Conservation (phyloP, 2,113 vertebrate genomes). For the Gymnogyps californianus region DNA sequence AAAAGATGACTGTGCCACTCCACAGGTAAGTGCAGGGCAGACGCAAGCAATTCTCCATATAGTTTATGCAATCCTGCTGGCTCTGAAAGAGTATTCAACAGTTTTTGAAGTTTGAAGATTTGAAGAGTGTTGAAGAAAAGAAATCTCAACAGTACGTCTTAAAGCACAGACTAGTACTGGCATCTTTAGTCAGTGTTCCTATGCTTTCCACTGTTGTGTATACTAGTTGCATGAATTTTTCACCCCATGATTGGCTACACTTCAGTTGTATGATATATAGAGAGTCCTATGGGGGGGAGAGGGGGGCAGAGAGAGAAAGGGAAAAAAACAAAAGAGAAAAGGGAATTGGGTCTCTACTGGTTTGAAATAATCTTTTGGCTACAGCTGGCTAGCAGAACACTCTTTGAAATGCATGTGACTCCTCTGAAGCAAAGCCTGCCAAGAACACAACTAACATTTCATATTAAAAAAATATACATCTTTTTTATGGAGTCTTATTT, state of each 20-base stretch:
- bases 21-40: background rate
- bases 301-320: too few relatives aligned
- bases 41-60: background rate
- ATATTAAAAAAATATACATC: constrained; percentile 13
- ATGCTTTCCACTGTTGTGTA: background rate
- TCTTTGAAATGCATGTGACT: constrained; percentile 19
- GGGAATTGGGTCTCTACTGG: background rate
- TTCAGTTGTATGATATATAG: background rate
- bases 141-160: background rate
- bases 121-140: background rate
- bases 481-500: constrained; percentile 35
- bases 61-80: background rate
- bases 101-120: background rate
- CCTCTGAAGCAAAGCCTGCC: constrained; percentile 25
- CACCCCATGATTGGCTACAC: background rate
- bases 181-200: background rate
- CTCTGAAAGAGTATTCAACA: background rate
- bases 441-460: constrained; percentile 54
- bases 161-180: background rate
- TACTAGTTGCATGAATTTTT: background rate
- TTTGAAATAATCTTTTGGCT: constrained; percentile 42
- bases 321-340: background rate
- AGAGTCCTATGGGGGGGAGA: too few relatives aligned
- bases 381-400: background rate
- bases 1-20: background rate